Evolutionary conservation across 2,888 invertebrate genomes (phyloP), one percentile per base, ranked within the genome.

Genomic region (Drosophila buzzatii): DNA sequence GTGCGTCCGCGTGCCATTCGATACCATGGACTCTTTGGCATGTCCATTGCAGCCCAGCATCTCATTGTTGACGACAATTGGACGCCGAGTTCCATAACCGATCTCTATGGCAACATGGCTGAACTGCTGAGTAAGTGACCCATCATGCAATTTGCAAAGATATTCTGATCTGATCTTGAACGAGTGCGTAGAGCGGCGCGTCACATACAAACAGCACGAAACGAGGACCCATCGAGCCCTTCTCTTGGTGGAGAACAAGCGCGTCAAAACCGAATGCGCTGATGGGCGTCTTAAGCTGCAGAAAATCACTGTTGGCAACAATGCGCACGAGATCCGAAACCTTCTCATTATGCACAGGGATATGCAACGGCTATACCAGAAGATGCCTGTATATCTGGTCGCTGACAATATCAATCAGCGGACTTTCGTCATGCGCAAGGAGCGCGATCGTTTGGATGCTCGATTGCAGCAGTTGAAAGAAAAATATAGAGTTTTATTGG

Each of bases 391-490:
- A 3, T 79, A 92, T 51, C 39, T 90, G 67, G 88, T 93, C 14
- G 86, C 84, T 9, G 92, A 93, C 27, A 92, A 92, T 33, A 92
- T 93, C 9, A 91, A 92, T 79, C 92, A 93, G 58, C 88, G 91
- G 3, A 92, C 93, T 3, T 93, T 93, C 85, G 82, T 90, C 2
- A 74, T 92, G 81, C 89, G 92, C 7, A 93, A 93, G 68, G 92
- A 93, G 66, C 82, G 89, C 0, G 93, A 93, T 88, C 91, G 91
- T 14, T 70, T 93, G 12, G 68, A 66, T 3, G 76, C 76, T 75
- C 85, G 82, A 6, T 75, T 92, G 33, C 66, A 82, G 10, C 82
- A 89, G 52, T 45, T 92, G 5, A 88, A 89, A 37, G 39, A 62
- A 1, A 79, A 79, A 8, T 93, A 92, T 59, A 82, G 90, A 47